Evolutionary conservation across 2,113 vertebrate genomes (phyloP).

Genomic region (Siphamia tubifer): DNA sequence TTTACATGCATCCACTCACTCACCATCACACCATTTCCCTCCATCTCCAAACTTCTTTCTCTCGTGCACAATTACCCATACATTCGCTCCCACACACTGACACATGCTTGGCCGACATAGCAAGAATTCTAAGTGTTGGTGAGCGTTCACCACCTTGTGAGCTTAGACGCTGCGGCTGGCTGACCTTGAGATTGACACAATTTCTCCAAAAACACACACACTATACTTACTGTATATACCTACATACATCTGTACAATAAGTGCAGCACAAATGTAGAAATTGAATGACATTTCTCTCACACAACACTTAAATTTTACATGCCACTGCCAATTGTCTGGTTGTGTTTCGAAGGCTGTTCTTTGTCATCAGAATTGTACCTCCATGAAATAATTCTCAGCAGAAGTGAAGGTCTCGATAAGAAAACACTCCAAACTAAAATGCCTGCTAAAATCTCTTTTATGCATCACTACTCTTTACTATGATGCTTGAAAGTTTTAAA

Average conservation of each 20-base stretch:
- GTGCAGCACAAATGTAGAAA: neutral
- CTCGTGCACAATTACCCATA: neutral
- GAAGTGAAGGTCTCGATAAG: too few relatives aligned
- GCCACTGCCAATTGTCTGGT: constrained; percentile 7
- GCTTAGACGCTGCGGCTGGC: neutral
- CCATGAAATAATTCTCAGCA: constrained; percentile 2
- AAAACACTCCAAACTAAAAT: neutral
- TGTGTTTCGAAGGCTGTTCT: neutral
- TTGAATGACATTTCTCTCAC: neutral
- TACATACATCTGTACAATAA: neutral
- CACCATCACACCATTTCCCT: neutral
- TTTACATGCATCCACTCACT: neutral
- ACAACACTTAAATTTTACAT: too few relatives aligned
- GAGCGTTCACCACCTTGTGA: neutral
- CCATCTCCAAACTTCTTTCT: neutral
- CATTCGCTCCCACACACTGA: neutral
- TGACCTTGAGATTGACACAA: constrained; percentile 17
- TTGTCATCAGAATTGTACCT: neutral
- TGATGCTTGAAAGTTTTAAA: too few relatives aligned
- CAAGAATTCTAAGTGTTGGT: neutral
- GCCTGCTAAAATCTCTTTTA: neutral
- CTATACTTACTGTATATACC: neutral
- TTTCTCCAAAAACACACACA: neutral
- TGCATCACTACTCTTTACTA: too few relatives aligned
- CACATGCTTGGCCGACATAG: neutral